phyloP scores from a whole-genome alignment of 2,888 invertebrate species.

The Chrysolina americana region DNA sequence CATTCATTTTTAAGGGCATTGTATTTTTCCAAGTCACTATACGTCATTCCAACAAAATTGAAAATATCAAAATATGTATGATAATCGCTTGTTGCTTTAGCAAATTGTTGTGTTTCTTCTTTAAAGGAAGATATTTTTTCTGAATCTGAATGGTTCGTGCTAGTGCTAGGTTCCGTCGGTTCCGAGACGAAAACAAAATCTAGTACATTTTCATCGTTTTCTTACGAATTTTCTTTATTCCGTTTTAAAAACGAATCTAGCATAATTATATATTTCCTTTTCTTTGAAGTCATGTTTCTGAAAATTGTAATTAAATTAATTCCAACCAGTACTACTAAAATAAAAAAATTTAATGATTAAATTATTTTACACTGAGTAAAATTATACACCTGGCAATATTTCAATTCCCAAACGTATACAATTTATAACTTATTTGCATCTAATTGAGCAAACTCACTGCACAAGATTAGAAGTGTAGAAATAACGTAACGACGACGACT shows the following conservation, averaged over 20 bases:
- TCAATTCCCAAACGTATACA: background rate
- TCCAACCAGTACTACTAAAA: background rate
- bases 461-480: background rate
- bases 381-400: background rate
- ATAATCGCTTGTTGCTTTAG: conserved; percentile 1
- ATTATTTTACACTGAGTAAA: background rate
- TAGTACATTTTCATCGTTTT: background rate
- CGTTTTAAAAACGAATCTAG: background rate
- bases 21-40: background rate
- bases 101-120: background rate
- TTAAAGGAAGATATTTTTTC: background rate
- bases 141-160: background rate
- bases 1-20: conserved; percentile 1
- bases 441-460: background rate
- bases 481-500: background rate
- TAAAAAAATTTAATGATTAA: background rate
- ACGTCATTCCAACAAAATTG: conserved; percentile 1
- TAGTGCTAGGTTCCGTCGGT: background rate
- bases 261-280: background rate
- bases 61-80: conserved; percentile 1
- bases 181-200: background rate
- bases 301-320: background rate
- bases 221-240: background rate
- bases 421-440: background rate
- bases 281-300: background rate